These are phyloP conservation scores for Apistogramma diplotaenia DNA, from an alignment of 2,113 vertebrate genomes.

Conservation along the genomic window DNA sequence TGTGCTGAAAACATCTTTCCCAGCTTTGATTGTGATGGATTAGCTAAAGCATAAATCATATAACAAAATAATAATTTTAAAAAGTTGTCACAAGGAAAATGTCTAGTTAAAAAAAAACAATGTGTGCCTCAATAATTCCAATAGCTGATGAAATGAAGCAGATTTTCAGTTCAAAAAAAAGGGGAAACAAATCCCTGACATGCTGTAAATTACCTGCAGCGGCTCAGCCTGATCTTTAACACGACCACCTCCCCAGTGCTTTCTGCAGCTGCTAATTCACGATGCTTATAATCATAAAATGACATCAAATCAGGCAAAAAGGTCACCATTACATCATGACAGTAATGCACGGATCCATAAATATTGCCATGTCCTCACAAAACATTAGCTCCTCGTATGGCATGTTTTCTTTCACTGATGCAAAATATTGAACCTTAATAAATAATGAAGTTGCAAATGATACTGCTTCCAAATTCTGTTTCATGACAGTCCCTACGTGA, in stretches of 20 bases:
- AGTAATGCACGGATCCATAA: slow-evolving; percentile 24
- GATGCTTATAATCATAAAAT: slow-evolving; percentile 40
- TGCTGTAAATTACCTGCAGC: slow-evolving; percentile 32
- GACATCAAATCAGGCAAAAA: slow-evolving; percentile 27
- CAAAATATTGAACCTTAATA: neutral
- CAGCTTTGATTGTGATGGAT: slow-evolving; percentile 62
- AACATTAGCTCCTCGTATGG: neutral
- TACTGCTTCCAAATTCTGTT: neutral
- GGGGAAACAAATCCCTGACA: neutral
- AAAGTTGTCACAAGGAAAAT: neutral
- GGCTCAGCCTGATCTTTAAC: slow-evolving; percentile 28
- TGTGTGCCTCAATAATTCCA: neutral
- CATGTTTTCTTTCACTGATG: neutral
- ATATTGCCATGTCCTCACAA: neutral
- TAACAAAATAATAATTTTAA: neutral
- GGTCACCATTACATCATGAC: slow-evolving; percentile 35
- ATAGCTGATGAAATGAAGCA: neutral
- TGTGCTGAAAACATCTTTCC: slow-evolving; percentile 69
- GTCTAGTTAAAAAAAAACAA: neutral
- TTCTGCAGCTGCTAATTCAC: slow-evolving; percentile 15
- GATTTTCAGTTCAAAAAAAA: slow-evolving; percentile 18
- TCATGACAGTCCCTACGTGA: neutral
- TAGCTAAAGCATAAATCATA: slow-evolving; percentile 48
- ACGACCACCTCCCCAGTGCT: slow-evolving; percentile 4
- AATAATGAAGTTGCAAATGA: slow-evolving; percentile 13